Conservation (phyloP, 2,797 vertebrate species). For the Gambelia wislizenii region DNA sequence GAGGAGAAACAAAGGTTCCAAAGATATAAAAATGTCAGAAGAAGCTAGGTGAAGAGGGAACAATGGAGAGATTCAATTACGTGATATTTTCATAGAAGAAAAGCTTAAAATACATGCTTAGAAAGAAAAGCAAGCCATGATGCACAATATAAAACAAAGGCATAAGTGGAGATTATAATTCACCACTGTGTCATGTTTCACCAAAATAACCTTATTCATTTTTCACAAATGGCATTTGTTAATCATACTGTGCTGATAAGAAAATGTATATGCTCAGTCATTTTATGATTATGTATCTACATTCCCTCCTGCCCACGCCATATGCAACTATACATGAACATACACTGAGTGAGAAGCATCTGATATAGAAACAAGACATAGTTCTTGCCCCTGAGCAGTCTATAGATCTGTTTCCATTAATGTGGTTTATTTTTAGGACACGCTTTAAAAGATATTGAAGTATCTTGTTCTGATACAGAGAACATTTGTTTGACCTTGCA, state of each 20-base stretch:
- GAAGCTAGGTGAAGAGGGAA: not conserved
- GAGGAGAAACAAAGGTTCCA: constrained; percentile 10
- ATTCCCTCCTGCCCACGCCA: not conserved
- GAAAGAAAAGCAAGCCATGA: not conserved
- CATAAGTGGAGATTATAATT: not conserved
- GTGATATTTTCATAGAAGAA: constrained; percentile 2
- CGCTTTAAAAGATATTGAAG: constrained; percentile 1
- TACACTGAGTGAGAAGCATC: not conserved
- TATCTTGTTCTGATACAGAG: constrained; percentile 13
- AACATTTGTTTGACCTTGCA: constrained; percentile 28
- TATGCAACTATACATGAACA: not conserved
- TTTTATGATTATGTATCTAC: constrained; percentile 10
- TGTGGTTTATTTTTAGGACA: constrained; percentile 34
- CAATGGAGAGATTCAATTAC: constrained; percentile 24
- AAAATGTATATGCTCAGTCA: not conserved
- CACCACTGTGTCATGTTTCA: not conserved
- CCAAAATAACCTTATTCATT: not conserved
- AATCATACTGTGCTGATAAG: not conserved
- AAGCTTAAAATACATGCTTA: not conserved
- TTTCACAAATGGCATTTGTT: not conserved
- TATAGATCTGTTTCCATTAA: constrained; percentile 33
- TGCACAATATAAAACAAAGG: not conserved
- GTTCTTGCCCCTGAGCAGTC: constrained; percentile 25
- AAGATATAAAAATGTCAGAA: constrained; percentile 19
- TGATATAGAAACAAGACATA: constrained; percentile 21